A percentile compares a stretch with the other conserved stretches of the same genome.
phyloP scores from a whole-genome alignment of 1,140 invertebrate species.

The Glomeris maerens region DNA sequence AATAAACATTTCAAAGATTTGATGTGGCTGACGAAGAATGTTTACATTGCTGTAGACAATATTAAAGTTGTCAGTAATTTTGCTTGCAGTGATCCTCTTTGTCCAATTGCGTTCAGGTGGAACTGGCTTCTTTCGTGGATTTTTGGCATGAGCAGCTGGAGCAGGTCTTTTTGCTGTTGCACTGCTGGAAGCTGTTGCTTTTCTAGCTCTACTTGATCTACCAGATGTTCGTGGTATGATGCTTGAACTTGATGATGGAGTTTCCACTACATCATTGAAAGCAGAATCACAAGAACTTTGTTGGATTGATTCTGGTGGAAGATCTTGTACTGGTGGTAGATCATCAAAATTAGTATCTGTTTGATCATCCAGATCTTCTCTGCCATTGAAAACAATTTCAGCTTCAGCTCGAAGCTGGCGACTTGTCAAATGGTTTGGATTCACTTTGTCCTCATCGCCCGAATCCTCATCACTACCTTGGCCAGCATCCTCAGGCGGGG shows the following conservation, averaged over 20 bases:
- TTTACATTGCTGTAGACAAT: not conserved
- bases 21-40: too few relatives aligned
- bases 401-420: not conserved
- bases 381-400: not conserved
- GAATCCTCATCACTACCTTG: not conserved
- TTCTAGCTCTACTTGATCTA: too few relatives aligned
- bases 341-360: too few relatives aligned
- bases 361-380: too few relatives aligned
- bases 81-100: not conserved
- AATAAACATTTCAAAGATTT: constrained; percentile 4
- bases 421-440: not conserved
- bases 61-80: not conserved
- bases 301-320: not conserved
- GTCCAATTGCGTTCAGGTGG: not conserved
- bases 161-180: not conserved
- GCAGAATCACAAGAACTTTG: too few relatives aligned
- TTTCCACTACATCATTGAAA: not conserved
- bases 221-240: too few relatives aligned
- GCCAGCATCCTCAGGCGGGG: not conserved
- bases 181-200: too few relatives aligned
- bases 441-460: not conserved
- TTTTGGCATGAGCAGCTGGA: not conserved
- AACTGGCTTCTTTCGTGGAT: not conserved
- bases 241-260: too few relatives aligned
- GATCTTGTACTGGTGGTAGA: not conserved